Evolutionary conservation across 2,113 vertebrate genomes (phyloP).

Genomic region (Neodontobutis hainanensis): DNA sequence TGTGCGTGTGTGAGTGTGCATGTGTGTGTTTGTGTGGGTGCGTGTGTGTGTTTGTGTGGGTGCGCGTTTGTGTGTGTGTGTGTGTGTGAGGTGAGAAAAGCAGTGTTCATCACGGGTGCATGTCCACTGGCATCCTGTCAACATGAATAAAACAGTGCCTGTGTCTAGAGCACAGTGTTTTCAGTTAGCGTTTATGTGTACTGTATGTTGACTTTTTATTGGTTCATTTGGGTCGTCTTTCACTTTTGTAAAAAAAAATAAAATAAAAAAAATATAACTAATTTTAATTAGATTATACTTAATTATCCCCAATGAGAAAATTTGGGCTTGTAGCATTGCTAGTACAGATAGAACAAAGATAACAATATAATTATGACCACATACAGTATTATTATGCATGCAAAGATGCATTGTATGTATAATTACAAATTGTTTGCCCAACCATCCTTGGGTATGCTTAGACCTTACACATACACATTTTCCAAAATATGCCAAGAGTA

Average conservation of each 20-base stretch:
- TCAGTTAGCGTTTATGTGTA: constrained; percentile 5
- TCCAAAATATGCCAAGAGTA: constrained; percentile 31
- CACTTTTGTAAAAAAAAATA: constrained; percentile 24
- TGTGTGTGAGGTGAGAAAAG: constrained; percentile 69
- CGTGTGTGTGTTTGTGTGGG: constrained; percentile 55
- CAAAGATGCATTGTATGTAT: neutral
- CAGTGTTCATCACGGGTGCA: constrained; percentile 63
- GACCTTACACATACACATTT: neutral
- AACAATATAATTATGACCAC: too few relatives aligned
- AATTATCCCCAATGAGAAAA: too few relatives aligned
- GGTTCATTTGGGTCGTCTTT: neutral
- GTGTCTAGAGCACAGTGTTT: constrained; percentile 39
- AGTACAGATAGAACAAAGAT: too few relatives aligned
- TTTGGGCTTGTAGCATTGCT: too few relatives aligned
- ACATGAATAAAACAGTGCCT: constrained; percentile 68
- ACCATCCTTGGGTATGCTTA: constrained; percentile 31
- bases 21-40: constrained; percentile 49
- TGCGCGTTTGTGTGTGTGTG: constrained; percentile 44
- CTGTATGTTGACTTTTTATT: too few relatives aligned
- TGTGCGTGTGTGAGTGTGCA: constrained; percentile 41
- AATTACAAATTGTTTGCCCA: constrained; percentile 14
- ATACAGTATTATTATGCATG: too few relatives aligned
- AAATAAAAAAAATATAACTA: too few relatives aligned
- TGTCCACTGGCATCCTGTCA: constrained; percentile 75
- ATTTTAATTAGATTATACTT: too few relatives aligned